phyloP scores from a whole-genome alignment of 1,140 invertebrate species.

The Apis florea region DNA sequence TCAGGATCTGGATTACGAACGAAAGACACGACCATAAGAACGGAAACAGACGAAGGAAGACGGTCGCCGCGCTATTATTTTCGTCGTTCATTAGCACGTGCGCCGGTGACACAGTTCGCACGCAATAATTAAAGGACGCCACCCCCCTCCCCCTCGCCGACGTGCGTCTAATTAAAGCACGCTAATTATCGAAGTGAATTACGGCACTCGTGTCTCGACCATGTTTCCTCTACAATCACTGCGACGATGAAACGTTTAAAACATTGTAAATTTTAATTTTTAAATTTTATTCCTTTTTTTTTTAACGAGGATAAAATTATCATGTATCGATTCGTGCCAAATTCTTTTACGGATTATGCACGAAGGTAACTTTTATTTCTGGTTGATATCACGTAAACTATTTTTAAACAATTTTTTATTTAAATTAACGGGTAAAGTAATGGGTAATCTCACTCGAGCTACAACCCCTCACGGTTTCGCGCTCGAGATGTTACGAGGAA shows the following conservation, averaged over 20 bases:
- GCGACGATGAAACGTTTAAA: constrained; percentile 20
- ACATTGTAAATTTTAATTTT: neutral
- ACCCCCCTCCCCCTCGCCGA: neutral
- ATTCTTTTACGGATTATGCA: neutral
- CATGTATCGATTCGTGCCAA: neutral
- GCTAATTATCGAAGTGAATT: constrained; percentile 62
- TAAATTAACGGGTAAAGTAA: too few species aligned
- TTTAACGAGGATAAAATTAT: neutral
- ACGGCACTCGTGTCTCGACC: constrained; percentile 35
- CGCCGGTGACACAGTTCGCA: constrained; percentile 53
- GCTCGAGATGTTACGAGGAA: too few species aligned
- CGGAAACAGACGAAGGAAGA: constrained; percentile 23
- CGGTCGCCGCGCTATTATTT: constrained; percentile 45
- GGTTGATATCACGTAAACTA: too few species aligned
- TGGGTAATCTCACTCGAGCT: too few species aligned
- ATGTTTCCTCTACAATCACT: neutral
- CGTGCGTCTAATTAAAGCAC: constrained; percentile 61
- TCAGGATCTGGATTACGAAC: constrained; percentile 12
- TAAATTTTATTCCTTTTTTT: too few species aligned
- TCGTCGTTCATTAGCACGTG: constrained; percentile 58
- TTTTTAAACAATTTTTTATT: too few species aligned
- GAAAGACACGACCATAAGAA: neutral
- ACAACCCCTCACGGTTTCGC: too few species aligned
- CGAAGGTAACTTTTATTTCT: neutral
- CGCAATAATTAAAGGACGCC: constrained; percentile 59